A percentile compares a stretch with the other conserved stretches of the same genome.
Evolutionary conservation across 2,113 vertebrate genomes (phyloP).

Genomic region (Engraulis encrasicolus): DNA sequence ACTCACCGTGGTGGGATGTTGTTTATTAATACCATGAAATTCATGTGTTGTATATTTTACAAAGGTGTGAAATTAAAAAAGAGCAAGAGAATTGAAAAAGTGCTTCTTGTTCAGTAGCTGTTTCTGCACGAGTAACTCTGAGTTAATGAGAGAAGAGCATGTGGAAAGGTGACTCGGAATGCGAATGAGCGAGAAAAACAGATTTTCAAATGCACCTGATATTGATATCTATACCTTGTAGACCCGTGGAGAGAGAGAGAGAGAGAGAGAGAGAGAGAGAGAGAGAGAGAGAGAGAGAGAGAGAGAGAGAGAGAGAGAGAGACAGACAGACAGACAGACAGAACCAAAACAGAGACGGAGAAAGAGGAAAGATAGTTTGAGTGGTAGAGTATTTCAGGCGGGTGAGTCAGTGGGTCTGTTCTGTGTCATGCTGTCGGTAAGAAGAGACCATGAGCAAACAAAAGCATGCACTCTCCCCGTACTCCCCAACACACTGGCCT

Average conservation of each 20-base stretch:
- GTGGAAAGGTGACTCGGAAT: too few relatives aligned
- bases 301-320: neutral
- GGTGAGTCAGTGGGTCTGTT: conserved; percentile 36
- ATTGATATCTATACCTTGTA: neutral
- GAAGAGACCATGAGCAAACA: conserved; percentile 28
- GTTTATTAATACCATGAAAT: conserved; percentile 1
- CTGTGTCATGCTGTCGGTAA: conserved; percentile 40
- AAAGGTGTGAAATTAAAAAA: conserved; percentile 15
- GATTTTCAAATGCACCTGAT: neutral
- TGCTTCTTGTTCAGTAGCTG: neutral
- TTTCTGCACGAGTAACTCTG: neutral
- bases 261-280: neutral
- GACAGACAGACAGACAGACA: neutral
- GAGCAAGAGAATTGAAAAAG: neutral
- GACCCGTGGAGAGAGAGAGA: neutral
- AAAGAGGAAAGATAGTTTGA: neutral
- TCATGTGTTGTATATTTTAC: conserved; percentile 1
- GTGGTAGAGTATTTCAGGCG: conserved; percentile 25
- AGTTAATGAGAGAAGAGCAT: neutral
- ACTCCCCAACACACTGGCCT: neutral
- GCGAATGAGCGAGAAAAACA: neutral
- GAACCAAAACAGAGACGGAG: too few relatives aligned
- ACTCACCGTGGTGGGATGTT: neutral
- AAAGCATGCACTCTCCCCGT: conserved; percentile 6
- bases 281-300: neutral